Conservation (phyloP, 2,113 vertebrate genomes). For the Ailuropoda melanoleuca region DNA sequence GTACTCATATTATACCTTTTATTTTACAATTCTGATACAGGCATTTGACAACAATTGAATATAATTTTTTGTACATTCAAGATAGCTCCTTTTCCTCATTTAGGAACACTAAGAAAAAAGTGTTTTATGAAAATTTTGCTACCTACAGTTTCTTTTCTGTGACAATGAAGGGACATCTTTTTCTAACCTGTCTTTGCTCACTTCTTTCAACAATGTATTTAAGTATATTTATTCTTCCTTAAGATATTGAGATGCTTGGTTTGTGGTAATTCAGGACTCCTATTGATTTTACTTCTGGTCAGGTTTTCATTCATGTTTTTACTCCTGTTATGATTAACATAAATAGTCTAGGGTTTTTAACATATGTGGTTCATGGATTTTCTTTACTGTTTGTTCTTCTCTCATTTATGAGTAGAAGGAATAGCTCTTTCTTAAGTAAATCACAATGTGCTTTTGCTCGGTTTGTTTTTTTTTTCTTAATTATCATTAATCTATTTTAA, state of each 20-base stretch:
- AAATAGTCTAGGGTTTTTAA: background rate
- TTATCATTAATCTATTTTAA: background rate
- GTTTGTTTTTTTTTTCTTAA: background rate
- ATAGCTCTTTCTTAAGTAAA: background rate
- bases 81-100: background rate
- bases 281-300: background rate
- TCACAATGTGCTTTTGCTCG: background rate
- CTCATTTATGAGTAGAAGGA: background rate
- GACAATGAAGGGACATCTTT: background rate
- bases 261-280: background rate
- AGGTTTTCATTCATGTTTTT: background rate
- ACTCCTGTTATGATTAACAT: background rate
- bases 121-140: background rate
- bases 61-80: background rate
- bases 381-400: background rate
- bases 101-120: background rate
- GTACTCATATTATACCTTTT: background rate
- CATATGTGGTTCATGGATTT: background rate
- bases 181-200: background rate
- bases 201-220: background rate
- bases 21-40: background rate
- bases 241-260: background rate
- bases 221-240: background rate
- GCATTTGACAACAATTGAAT: background rate
- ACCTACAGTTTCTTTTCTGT: background rate